Conservation (phyloP, 2,113 vertebrate genomes). For the Rattus norvegicus region GRCr8 NC_086036.1:70350001-70350500, state of each 20-base stretch:
- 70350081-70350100: neutral
- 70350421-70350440: neutral
- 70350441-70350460: neutral
- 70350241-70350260: neutral
- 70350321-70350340: neutral
- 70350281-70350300: neutral
- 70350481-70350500: neutral
- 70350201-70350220: neutral
- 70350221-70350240: neutral
- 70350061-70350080: neutral
- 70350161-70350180: neutral
- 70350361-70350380: neutral
- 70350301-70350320: neutral
- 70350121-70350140: neutral
- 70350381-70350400: neutral
- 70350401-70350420: neutral
- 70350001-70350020: neutral
- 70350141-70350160: neutral
- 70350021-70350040: neutral
- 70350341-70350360: neutral
- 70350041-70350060: neutral
- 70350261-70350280: neutral
- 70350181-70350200: neutral
- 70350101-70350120: neutral
- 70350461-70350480: neutral